Percentiles rank a stretch among this genome's conserved stretches.
phyloP scores from a whole-genome alignment of 2,888 invertebrate species.

The Apodemia zela region DNA sequence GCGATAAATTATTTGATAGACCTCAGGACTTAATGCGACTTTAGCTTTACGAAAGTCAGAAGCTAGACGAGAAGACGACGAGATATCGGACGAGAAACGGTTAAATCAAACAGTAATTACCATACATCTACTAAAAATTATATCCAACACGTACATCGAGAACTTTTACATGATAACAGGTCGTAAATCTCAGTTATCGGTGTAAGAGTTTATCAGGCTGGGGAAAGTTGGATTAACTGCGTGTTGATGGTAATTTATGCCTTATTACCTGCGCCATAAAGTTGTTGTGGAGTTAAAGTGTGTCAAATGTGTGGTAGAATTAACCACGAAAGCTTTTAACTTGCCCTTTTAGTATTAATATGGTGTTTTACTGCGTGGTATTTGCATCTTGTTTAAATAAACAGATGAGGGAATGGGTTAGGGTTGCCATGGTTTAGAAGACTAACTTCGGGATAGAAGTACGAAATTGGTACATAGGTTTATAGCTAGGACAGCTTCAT shows the following conservation, averaged over 20 bases:
- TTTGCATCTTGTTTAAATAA: conserved; percentile 4
- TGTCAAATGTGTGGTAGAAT: conserved; percentile 4
- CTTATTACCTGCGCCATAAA: neutral
- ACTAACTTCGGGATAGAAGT: neutral
- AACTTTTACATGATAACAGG: conserved; percentile 13
- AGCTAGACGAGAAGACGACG: too few relatives aligned
- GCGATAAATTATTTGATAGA: too few relatives aligned
- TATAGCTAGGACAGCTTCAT: too few relatives aligned
- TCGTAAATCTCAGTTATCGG: conserved; percentile 16
- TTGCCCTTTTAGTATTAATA: conserved; percentile 11
- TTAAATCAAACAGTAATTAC: conserved; percentile 12
- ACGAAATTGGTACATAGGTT: too few relatives aligned
- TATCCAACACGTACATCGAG: conserved; percentile 4
- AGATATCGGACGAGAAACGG: neutral
- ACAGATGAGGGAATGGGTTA: neutral
- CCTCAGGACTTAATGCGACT: too few relatives aligned
- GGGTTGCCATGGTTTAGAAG: neutral
- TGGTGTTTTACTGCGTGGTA: conserved; percentile 3
- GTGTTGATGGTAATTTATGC: neutral
- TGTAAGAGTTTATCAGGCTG: conserved; percentile 18
- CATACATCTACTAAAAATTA: conserved; percentile 9
- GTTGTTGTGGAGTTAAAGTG: conserved; percentile 1
- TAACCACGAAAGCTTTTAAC: conserved; percentile 16
- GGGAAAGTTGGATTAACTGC: conserved; percentile 18
- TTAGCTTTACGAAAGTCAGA: too few relatives aligned